Conservation (phyloP, 2,797 vertebrate species). For the Sebastes elongatus region DNA sequence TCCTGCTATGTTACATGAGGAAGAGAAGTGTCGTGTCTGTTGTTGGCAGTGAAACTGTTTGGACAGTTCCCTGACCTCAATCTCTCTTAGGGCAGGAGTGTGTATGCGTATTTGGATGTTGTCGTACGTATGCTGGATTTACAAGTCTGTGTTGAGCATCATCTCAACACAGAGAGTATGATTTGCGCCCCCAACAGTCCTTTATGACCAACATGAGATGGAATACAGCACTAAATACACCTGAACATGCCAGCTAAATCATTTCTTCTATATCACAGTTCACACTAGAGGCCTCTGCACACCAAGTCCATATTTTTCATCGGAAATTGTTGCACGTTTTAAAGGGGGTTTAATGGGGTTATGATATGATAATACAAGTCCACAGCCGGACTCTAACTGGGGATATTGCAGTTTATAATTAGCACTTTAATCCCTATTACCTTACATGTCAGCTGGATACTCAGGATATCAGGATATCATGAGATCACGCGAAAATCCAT, state of each 20-base stretch:
- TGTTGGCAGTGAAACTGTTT: slow-evolving; percentile 13
- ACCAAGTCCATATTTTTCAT: neutral
- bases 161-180: neutral
- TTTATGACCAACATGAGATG: neutral
- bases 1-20: neutral
- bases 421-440: too few relatives aligned
- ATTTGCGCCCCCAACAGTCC: neutral
- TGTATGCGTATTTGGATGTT: slow-evolving; percentile 11
- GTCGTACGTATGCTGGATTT: neutral
- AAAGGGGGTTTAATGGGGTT: neutral
- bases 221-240: neutral
- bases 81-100: slow-evolving; percentile 7
- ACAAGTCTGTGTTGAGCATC: neutral
- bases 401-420: too few relatives aligned
- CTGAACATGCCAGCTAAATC: neutral
- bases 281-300: neutral
- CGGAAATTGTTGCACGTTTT: neutral
- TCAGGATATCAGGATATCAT: too few relatives aligned
- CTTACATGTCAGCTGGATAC: too few relatives aligned
- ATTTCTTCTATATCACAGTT: neutral
- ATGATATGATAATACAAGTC: too few relatives aligned
- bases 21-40: neutral
- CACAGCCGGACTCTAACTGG: too few relatives aligned
- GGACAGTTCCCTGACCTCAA: slow-evolving; percentile 46
- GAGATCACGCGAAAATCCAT: too few relatives aligned